Conservation (phyloP, 2,113 vertebrate genomes). For the Hymenochirus boettgeri region DNA sequence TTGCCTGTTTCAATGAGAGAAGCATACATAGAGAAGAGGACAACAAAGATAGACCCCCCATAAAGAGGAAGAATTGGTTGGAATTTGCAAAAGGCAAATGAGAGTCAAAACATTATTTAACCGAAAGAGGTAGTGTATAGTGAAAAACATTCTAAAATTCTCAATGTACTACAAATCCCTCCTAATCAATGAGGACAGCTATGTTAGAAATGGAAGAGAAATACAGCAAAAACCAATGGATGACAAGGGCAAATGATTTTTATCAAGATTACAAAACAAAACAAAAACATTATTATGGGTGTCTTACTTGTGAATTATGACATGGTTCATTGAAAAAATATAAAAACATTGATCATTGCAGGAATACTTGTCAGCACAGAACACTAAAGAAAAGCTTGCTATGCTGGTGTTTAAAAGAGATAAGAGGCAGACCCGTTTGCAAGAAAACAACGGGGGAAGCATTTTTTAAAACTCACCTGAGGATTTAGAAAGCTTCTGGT, state of each 20-base stretch:
- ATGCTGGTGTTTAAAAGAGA: slow-evolving; percentile 32
- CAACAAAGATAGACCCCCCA: no score
- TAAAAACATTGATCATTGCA: slow-evolving; percentile 31
- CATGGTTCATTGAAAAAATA: slow-evolving; percentile 30
- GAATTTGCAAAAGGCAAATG: no score
- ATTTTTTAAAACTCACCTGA: slow-evolving; percentile 38
- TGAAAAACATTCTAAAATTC: no score
- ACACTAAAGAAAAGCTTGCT: slow-evolving; percentile 10
- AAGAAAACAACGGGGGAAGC: slow-evolving; percentile 30
- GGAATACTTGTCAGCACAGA: slow-evolving; percentile 1
- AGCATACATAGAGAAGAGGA: no score
- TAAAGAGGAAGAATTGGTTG: no score
- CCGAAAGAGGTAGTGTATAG: no score
- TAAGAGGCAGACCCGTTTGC: not conserved
- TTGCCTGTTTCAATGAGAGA: no score
- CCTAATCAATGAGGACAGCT: no score
- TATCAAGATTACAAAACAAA: not conserved
- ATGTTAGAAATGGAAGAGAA: not conserved
- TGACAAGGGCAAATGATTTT: not conserved
- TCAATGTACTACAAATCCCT: no score
- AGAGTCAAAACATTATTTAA: no score
- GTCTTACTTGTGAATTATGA: slow-evolving; percentile 23
- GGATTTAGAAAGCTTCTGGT: slow-evolving; percentile 38
- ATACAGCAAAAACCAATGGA: not conserved
- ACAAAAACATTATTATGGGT: not conserved